Base-by-base conservation (phyloP, 1,140 invertebrate species). In the Teleogryllus occipitalis region DNA sequence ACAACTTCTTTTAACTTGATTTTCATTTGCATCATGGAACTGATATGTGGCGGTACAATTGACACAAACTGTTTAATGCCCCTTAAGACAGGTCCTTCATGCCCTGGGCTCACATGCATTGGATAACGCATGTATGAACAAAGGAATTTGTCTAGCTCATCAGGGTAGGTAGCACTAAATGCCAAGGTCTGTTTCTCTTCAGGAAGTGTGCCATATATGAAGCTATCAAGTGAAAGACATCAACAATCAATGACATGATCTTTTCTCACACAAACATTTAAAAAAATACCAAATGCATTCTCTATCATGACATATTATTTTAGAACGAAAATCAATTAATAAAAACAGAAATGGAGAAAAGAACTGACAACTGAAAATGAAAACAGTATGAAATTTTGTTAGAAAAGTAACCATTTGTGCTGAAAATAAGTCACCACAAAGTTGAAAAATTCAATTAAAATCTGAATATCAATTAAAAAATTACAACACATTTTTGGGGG, bases 91-190 rank as follows among this genome's bases (percentile, higher is more conserved):
- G 90, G 88, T 76, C 87, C 87, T 83, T 89, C 77, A 79, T 79
- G 84, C 84, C 85, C 89, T 81, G 96, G 87, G 80, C 92, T 87
- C 79, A 94, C 87, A 85, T 93, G 87, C 79, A 93, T 88, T n/a
- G 96, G 94, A 82, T 92, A 91, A 76, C 90, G 86, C 92, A 99
- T 97, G 84, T 95, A 96, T 75, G 89, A 87, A 73, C 89, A 87
- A 74, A 98, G 86, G 82, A 95, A 91, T 39, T 88, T 85, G 82
- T 94, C 91, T 77, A 97, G 85, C 82, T 91, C 89, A 81, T 93
- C 89, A 18, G 94, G 91, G 87, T 96, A 98, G n/a, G 98, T 99
- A 39, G 98, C 98, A 87, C 97, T 98, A 39, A 94, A 91, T 54
- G 96, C 93, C 81, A 99, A 91, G 18, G 97, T 91, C 89, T 99